These are phyloP conservation scores for Corynorhinus townsendii DNA, from an alignment of 2,113 vertebrate species.

Conservation along the genomic window DNA sequence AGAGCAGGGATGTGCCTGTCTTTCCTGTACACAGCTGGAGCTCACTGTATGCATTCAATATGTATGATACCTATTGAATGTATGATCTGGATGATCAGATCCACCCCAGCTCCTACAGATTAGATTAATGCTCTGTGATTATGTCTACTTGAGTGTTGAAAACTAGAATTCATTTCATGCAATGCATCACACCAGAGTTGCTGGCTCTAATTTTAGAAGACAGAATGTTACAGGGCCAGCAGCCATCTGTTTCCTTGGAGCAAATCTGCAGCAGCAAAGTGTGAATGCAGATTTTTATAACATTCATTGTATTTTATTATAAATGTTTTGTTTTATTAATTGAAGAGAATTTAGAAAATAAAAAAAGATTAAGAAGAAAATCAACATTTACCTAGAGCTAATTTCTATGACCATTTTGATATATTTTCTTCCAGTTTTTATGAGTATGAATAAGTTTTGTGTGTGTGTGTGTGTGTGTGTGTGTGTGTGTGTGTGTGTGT, in stretches of 20 bases:
- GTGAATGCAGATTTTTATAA: conserved; percentile 65
- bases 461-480: not conserved
- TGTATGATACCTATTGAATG: not conserved
- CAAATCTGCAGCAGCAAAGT: conserved; percentile 67
- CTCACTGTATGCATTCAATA: not conserved
- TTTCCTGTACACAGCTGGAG: not conserved
- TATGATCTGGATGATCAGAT: not conserved
- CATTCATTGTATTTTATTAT: conserved; percentile 37
- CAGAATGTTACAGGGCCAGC: conserved; percentile 65
- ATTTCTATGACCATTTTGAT: not conserved
- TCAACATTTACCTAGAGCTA: not conserved
- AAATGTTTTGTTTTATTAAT: conserved; percentile 41
- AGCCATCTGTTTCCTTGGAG: conserved; percentile 76
- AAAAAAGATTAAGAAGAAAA: not conserved
- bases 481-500: not conserved
- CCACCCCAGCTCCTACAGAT: not conserved
- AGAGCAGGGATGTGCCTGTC: not conserved
- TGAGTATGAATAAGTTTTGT: not conserved
- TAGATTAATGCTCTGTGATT: conserved; percentile 47
- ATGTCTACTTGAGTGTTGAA: conserved; percentile 55
- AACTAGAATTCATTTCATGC: conserved; percentile 63
- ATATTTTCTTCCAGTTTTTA: not conserved
- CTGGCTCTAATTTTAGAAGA: conserved; percentile 66
- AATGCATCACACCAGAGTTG: conserved; percentile 37
- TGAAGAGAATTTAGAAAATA: not conserved